Conservation (phyloP, 2,113 vertebrate species). For the Sminthopsis crassicaudata region DNA sequence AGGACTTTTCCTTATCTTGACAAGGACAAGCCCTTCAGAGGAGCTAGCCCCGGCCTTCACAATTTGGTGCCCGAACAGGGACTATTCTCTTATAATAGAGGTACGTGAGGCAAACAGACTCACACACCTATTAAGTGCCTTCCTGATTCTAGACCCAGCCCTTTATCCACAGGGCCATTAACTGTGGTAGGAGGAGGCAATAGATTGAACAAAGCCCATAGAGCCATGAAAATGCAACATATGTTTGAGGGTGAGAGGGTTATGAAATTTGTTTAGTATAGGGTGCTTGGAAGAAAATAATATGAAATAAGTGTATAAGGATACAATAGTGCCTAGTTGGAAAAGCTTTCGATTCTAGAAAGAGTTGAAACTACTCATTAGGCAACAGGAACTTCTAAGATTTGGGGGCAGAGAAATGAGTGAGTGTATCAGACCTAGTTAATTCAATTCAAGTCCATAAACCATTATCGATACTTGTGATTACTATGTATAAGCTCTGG, state of each 20-base stretch:
- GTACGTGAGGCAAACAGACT: neutral
- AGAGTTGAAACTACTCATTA: neutral
- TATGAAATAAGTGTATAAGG: neutral
- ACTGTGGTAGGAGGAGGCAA: neutral
- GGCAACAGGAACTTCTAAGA: neutral
- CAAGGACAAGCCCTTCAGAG: too few relatives aligned
- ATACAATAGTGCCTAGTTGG: neutral
- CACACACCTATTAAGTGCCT: neutral
- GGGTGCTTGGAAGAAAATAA: neutral
- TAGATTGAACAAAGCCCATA: neutral
- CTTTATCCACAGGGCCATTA: neutral
- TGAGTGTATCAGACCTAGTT: neutral
- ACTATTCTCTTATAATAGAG: neutral
- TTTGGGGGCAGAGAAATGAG: neutral
- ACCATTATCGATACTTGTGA: neutral
- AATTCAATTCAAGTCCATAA: neutral
- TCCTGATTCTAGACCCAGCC: neutral
- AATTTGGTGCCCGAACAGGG: too few relatives aligned
- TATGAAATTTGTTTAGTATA: neutral
- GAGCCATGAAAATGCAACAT: neutral
- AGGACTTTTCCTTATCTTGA: too few relatives aligned
- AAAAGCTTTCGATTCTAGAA: neutral
- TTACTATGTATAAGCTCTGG: neutral
- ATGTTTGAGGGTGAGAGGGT: neutral
- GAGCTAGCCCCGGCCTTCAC: too few relatives aligned